Conservation (phyloP, 2,113 vertebrate genomes). For the Gobio gobio region DNA sequence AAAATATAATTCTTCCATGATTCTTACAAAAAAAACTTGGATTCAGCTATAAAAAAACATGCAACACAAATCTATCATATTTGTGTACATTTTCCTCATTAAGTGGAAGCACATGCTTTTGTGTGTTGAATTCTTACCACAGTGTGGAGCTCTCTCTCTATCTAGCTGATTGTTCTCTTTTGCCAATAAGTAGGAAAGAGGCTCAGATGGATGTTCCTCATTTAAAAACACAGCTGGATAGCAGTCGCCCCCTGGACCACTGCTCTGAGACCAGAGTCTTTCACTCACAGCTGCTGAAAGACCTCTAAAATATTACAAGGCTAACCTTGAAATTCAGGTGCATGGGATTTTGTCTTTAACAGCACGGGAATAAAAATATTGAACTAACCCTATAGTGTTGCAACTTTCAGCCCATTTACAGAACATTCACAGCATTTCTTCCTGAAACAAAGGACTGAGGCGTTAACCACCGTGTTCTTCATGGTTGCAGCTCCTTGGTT, state of each 20-base stretch:
- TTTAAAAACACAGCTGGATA: slow-evolving; percentile 76
- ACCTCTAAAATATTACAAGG: slow-evolving; percentile 38
- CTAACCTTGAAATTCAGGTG: slow-evolving; percentile 40
- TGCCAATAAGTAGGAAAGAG: slow-evolving; percentile 47
- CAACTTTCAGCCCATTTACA: slow-evolving; percentile 20
- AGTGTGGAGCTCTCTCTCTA: slow-evolving; percentile 77
- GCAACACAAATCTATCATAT: background rate
- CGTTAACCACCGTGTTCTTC: background rate
- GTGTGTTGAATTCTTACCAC: slow-evolving; percentile 63
- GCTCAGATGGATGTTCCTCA: slow-evolving; percentile 65
- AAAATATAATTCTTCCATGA: background rate
- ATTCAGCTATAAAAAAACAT: background rate
- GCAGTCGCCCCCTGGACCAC: slow-evolving; percentile 64
- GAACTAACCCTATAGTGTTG: slow-evolving; percentile 21
- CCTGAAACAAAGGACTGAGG: background rate
- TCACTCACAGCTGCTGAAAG: slow-evolving; percentile 50
- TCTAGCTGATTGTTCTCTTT: slow-evolving; percentile 49
- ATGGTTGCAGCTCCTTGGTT: slow-evolving; percentile 9
- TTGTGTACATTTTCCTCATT: background rate
- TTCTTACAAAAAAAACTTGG: background rate
- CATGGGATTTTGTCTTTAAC: slow-evolving; percentile 35
- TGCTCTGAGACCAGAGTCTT: slow-evolving; percentile 65
- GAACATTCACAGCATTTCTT: background rate
- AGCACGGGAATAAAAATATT: slow-evolving; percentile 17
- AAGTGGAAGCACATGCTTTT: background rate